A percentile compares a stretch with the other conserved stretches of the same genome.
These are phyloP conservation scores for Drosophila antonietae DNA, from an alignment of 2,888 invertebrate species.

Conservation along the genomic window DNA sequence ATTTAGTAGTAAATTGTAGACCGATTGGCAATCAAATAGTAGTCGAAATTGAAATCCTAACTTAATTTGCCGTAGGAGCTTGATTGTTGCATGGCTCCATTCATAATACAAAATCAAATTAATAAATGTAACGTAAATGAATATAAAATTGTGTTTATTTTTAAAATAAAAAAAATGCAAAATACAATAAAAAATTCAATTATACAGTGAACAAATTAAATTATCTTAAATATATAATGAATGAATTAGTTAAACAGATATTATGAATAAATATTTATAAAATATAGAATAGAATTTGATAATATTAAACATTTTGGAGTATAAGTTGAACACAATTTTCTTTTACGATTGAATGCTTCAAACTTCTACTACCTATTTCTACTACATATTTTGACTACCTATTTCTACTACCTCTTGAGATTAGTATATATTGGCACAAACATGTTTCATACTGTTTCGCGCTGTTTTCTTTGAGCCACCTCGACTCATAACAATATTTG, in stretches of 20 bases:
- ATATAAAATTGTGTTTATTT: no score
- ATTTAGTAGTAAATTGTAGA: neutral
- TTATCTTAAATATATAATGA: neutral
- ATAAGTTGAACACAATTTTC: neutral
- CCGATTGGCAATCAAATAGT: neutral
- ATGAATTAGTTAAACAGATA: neutral
- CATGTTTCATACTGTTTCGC: neutral
- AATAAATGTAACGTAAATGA: no score
- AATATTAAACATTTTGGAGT: neutral
- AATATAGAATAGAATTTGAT: neutral
- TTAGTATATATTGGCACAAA: neutral
- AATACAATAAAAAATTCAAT: no score
- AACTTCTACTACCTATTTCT: neutral
- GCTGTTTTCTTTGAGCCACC: neutral
- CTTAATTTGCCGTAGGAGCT: neutral
- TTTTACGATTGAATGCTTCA: neutral
- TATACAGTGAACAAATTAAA: no score
- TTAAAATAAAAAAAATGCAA: no score
- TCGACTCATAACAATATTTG: neutral
- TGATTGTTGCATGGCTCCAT: no score
- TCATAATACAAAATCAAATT: no score
- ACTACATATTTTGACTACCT: neutral
- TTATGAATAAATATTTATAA: neutral
- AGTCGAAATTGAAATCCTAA: neutral
- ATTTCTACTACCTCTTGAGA: neutral